phyloP scores from a whole-genome alignment of 2,797 vertebrate species.

The Mormyrops boulengeri region DNA sequence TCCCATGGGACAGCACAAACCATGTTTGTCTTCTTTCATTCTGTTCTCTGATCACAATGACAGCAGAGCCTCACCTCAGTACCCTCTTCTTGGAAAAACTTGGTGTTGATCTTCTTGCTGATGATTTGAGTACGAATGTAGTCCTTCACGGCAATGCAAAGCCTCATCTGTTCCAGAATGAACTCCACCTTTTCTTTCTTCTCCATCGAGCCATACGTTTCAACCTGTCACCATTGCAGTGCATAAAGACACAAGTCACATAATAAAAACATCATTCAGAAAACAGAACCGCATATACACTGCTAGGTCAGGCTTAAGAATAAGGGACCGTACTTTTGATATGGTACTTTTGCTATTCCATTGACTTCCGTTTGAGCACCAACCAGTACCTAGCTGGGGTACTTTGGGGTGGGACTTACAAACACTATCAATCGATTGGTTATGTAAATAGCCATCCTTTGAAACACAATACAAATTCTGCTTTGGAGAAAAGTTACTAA shows the following conservation, averaged over 20 bases:
- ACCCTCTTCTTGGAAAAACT: constrained; percentile 95
- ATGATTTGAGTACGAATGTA: constrained; percentile 98
- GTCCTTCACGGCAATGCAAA: constrained; percentile 97
- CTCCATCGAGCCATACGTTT: constrained; percentile 98
- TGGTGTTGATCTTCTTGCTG: constrained; percentile 99
- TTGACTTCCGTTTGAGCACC: too few relatives aligned
- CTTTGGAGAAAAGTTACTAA: neutral
- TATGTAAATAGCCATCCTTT: neutral
- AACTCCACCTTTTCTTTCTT: constrained; percentile 97
- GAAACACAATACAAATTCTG: neutral
- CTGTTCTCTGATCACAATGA: neutral
- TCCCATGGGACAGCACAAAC: neutral
- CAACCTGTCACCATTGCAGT: constrained; percentile 65
- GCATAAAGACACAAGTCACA: neutral
- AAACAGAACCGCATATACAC: neutral
- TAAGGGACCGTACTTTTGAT: neutral
- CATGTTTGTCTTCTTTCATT: neutral
- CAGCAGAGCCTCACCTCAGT: constrained; percentile 68
- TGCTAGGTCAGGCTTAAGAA: neutral
- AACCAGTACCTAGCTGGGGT: too few relatives aligned
- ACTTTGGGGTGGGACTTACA: neutral
- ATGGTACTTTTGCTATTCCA: neutral
- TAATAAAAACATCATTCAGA: neutral
- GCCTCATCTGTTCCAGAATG: constrained; percentile 97
- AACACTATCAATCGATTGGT: neutral